Evolutionary conservation across 2,888 invertebrate genomes (phyloP).

Genomic region (Pristionchus japonicus): DNA sequence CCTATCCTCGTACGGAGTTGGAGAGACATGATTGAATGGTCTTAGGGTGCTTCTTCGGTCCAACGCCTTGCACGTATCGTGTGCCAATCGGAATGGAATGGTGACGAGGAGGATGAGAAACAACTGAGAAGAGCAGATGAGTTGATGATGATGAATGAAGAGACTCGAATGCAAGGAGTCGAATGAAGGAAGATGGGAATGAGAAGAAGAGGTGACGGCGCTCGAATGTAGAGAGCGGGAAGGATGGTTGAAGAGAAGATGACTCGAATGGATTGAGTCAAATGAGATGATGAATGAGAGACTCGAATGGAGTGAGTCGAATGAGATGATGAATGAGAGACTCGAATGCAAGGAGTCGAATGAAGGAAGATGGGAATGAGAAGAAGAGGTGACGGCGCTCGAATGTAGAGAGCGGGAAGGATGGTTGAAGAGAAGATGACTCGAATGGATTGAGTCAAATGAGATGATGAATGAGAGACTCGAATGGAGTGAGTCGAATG

Average conservation of each 20-base stretch:
- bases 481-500: neutral
- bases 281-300: too few species aligned
- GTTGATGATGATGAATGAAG: neutral
- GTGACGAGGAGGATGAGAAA: too few species aligned
- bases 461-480: too few species aligned
- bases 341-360: neutral
- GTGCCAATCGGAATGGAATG: neutral
- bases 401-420: too few species aligned
- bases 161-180: neutral
- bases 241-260: too few species aligned
- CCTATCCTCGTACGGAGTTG: neutral
- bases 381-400: neutral
- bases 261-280: too few species aligned
- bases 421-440: too few species aligned
- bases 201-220: neutral
- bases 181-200: neutral
- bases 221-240: too few species aligned
- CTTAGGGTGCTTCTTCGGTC: neutral
- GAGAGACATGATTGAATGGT: neutral
- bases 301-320: neutral
- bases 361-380: neutral
- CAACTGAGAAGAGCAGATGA: too few species aligned
- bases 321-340: neutral
- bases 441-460: too few species aligned
- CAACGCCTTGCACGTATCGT: constrained; percentile 3